A percentile compares a stretch with the other conserved stretches of the same genome.
These are phyloP conservation scores for Hippocampus guttulatus DNA, from an alignment of 2,113 vertebrate genomes.

Conservation along the genomic window DNA sequence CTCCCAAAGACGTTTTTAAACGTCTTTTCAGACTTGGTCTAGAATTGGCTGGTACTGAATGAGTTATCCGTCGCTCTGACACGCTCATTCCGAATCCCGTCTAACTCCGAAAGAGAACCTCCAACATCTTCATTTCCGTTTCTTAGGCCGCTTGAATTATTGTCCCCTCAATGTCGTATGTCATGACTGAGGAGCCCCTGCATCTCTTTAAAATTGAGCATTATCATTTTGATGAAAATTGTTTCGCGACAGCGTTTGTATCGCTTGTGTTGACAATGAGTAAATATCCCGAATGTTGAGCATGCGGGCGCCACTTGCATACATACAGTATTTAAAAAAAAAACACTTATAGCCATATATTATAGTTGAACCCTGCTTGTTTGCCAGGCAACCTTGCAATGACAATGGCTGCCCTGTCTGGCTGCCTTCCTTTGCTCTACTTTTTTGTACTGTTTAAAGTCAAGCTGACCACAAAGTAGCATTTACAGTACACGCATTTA, in stretches of 20 bases:
- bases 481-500: slow-evolving; percentile 46
- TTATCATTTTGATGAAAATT: background rate
- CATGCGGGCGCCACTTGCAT: background rate
- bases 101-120: too few species aligned
- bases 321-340: too few species aligned
- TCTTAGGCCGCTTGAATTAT: background rate
- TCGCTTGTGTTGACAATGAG: background rate
- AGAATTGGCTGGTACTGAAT: too few species aligned
- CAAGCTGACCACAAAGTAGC: slow-evolving; percentile 63
- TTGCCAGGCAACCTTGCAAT: slow-evolving; percentile 44
- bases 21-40: too few species aligned
- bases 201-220: background rate
- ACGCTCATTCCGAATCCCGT: too few species aligned
- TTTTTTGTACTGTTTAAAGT: slow-evolving; percentile 64
- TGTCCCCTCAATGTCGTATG: background rate
- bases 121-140: too few species aligned
- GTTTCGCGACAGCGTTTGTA: background rate
- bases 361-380: slow-evolving; percentile 50
- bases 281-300: background rate
- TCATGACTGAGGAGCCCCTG: background rate
- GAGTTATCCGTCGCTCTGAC: too few species aligned
- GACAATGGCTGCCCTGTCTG: slow-evolving; percentile 70
- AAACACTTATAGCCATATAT: slow-evolving; percentile 39
- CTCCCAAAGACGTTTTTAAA: too few species aligned
- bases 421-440: slow-evolving; percentile 38